Evolutionary conservation across 2,888 invertebrate genomes (phyloP).

Genomic region (Heliconius charithonia): DNA sequence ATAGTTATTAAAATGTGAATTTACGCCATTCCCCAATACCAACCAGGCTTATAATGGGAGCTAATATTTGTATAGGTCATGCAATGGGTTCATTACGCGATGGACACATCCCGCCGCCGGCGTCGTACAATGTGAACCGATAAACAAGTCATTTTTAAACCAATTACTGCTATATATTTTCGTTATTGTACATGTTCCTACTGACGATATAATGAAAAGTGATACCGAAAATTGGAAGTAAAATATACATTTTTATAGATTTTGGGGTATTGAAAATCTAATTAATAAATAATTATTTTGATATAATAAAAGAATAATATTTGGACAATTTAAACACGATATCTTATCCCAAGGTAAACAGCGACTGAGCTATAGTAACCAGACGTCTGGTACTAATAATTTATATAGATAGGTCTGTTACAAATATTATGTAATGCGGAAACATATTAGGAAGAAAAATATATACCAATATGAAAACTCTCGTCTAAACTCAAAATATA

Average conservation of each 20-base stretch:
- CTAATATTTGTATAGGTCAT: slow-evolving; percentile 56
- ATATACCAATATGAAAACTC: no score
- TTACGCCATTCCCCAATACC: slow-evolving; percentile 46
- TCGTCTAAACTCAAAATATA: neutral
- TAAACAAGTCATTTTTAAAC: slow-evolving; percentile 65
- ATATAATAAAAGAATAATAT: neutral
- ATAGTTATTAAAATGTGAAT: slow-evolving; percentile 46
- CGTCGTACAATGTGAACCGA: slow-evolving; percentile 62
- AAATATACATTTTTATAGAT: neutral
- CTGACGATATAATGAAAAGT: neutral
- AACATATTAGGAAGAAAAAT: neutral
- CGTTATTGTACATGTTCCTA: slow-evolving; percentile 19
- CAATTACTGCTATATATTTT: slow-evolving; percentile 49
- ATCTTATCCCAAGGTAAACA: neutral
- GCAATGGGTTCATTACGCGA: slow-evolving; percentile 62
- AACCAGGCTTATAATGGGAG: slow-evolving; percentile 44
- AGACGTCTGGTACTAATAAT: neutral
- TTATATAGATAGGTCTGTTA: no score
- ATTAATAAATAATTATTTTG: neutral
- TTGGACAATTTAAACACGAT: neutral
- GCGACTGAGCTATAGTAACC: neutral
- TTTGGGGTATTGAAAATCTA: no score
- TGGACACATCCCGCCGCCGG: slow-evolving; percentile 63
- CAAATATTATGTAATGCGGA: neutral
- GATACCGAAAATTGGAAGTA: neutral